These are phyloP conservation scores for Drosophila meridiana DNA, from an alignment of 2,888 invertebrate genomes.

Conservation along the genomic window DNA sequence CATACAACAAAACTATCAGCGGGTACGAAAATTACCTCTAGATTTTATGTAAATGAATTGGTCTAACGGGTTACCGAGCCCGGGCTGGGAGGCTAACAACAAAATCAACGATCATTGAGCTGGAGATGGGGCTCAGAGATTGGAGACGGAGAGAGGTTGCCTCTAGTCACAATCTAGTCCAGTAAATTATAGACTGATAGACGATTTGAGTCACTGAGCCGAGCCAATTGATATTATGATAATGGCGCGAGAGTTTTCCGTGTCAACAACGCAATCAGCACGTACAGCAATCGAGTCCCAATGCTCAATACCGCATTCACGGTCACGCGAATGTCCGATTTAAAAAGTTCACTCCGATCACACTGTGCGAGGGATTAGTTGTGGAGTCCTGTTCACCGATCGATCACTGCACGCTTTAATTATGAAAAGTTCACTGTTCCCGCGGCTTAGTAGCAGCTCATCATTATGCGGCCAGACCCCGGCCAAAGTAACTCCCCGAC, in stretches of 20 bases:
- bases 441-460: constrained; percentile 11
- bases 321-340: constrained; percentile 23
- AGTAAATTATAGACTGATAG: constrained; percentile 56
- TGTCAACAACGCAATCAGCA: constrained; percentile 36
- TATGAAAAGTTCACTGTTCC: background rate
- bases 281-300: constrained; percentile 16
- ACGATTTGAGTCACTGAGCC: constrained; percentile 28
- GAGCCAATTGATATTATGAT: constrained; percentile 47
- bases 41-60: constrained; percentile 66
- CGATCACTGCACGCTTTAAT: background rate
- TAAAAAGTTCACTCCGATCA: background rate
- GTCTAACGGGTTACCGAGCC: constrained; percentile 50
- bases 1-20: constrained; percentile 10
- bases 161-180: constrained; percentile 41
- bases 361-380: background rate
- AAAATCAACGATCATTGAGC: background rate
- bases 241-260: constrained; percentile 58
- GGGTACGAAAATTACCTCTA: constrained; percentile 47
- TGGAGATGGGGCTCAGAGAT: background rate
- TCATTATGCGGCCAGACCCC: constrained; percentile 33
- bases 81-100: constrained; percentile 36
- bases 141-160: background rate
- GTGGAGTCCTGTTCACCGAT: background rate
- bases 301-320: constrained; percentile 27
- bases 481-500: constrained; percentile 31